Evolutionary conservation across 2,113 vertebrate species (phyloP).

Genomic region (Tapirus terrestris): DNA sequence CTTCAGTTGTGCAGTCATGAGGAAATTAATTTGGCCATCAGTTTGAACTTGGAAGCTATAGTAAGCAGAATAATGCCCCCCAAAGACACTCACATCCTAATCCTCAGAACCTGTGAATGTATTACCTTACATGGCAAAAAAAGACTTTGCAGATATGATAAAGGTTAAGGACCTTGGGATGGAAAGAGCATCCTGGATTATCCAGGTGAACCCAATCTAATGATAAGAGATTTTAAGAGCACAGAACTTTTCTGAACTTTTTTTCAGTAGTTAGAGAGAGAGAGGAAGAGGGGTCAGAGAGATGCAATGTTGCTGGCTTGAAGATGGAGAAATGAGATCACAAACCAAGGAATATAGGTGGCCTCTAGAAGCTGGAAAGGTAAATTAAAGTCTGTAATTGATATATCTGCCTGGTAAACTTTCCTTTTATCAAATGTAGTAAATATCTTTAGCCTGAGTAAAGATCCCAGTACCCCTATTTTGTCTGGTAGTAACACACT

Average conservation of each 20-base stretch:
- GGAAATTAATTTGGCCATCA: not conserved
- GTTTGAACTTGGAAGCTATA: not conserved
- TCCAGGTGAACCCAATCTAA: not conserved
- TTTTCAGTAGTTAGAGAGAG: not conserved
- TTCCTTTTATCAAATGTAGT: not conserved
- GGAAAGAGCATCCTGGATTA: not conserved
- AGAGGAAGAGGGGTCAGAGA: not conserved
- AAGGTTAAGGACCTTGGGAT: not conserved
- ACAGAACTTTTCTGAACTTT: not conserved
- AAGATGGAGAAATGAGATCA: not conserved
- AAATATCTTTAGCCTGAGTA: not conserved
- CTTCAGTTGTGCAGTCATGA: not conserved
- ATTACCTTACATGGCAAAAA: not conserved
- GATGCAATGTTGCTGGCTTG: not conserved
- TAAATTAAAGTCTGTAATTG: not conserved
- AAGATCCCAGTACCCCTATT: not conserved
- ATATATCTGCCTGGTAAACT: not conserved
- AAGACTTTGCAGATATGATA: not conserved
- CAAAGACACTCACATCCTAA: not conserved
- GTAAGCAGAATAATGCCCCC: not conserved
- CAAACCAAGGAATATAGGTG: not conserved
- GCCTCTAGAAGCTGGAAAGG: not conserved
- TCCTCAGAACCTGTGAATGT: not conserved
- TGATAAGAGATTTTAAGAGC: not conserved
- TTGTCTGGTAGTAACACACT: not conserved